Base-by-base conservation (phyloP, 2,113 vertebrate species). In the Equus quagga region DNA sequence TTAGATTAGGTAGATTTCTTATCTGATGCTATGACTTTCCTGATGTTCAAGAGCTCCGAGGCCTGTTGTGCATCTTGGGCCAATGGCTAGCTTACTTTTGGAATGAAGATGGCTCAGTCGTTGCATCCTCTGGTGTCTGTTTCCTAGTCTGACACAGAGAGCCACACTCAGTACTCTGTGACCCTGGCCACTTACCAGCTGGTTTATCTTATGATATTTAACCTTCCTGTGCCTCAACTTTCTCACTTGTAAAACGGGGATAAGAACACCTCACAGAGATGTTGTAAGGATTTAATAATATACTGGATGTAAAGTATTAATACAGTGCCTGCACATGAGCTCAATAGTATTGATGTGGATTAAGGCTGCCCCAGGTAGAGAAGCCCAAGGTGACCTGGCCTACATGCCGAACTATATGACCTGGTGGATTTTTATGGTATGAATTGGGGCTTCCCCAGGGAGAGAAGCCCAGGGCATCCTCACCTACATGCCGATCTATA, bases 211-310 rank as follows among this genome's bases (percentile, higher is more conserved):
- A 23, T 88, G 70, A 81, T 26, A 44, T 3, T 24, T 62, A 91
- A 80, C 15, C 9, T 88, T 84, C 49, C 36, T 46, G 18, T 49
- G 36, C 41, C 51, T 88, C 26, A 64, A 44, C 73, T 69, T 94
- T 87, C 76, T 83, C 41, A 60, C 14, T 58, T 87, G 13, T 73
- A 84, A 88, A 94, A 82, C 62, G 24, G 64, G 58, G 44, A 92
- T 64, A 67, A 11, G 41, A 81, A 58, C 56, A 11, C 15, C 21
- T 95, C 80, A 33, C 6, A 60, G 21, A 21, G 24, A 33, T 33
- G 19, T 89, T 58, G n/a, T 64, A 94, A 96, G 41, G 58, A 73
- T 81, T 70, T 58, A 90, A 75, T 60, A 44, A 81, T 65, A 67
- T 41, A 93, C 62, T 49, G 60, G 28, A 83, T 56, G 24, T 65